Conservation (phyloP, 2,797 vertebrate genomes). For the Staurois parvus region DNA sequence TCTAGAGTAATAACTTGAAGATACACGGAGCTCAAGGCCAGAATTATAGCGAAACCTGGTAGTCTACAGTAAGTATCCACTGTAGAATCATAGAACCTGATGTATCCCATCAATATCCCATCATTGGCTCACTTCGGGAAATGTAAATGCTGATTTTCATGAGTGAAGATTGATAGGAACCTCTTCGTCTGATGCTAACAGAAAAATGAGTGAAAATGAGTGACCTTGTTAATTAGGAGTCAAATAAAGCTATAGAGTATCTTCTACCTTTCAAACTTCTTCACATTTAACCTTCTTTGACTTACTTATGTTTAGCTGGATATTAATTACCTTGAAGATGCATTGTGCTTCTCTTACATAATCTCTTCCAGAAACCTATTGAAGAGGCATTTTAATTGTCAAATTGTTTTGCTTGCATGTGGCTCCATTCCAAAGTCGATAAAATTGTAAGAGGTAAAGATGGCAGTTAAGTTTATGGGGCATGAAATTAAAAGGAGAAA, state of each 20-base stretch:
- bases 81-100: no score
- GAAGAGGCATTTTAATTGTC: slow-evolving; percentile 42
- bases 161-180: background rate
- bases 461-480: slow-evolving; percentile 33
- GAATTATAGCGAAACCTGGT: no score
- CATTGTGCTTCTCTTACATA: slow-evolving; percentile 20
- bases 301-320: slow-evolving; percentile 12
- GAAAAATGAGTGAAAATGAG: background rate
- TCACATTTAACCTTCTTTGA: slow-evolving; percentile 45
- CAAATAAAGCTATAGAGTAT: slow-evolving; percentile 11
- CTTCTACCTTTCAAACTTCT: slow-evolving; percentile 5
- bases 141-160: background rate
- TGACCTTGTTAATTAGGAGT: background rate
- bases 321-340: slow-evolving; percentile 31
- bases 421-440: slow-evolving; percentile 27
- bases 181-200: background rate
- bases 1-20: no score
- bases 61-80: no score
- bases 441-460: background rate
- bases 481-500: slow-evolving; percentile 30
- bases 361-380: slow-evolving; percentile 14
- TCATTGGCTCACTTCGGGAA: no score
- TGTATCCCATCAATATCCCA: no score
- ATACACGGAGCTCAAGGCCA: no score
- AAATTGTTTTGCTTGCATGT: slow-evolving; percentile 21